Conservation (phyloP, 2,113 vertebrate species). For the Cariama cristata region DNA sequence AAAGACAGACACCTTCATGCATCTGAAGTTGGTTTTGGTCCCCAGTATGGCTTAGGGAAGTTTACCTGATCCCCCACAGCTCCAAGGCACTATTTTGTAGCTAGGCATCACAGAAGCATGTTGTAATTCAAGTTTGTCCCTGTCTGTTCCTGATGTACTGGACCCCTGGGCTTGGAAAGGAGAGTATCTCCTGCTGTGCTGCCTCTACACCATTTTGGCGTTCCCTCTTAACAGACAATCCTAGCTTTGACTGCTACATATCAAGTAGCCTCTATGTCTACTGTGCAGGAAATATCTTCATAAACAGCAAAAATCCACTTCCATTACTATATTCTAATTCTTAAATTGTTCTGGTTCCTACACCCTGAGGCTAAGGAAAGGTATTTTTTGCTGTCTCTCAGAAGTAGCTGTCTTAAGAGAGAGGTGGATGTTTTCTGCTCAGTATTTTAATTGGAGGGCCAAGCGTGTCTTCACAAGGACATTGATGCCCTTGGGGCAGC, state of each 20-base stretch:
- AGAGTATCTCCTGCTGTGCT: not conserved
- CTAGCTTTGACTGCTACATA: not conserved
- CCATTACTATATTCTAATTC: not conserved
- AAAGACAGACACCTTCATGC: not conserved
- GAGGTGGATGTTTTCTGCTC: not conserved
- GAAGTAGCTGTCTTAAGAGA: not conserved
- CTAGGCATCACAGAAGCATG: not conserved
- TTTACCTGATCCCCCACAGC: accelerated
- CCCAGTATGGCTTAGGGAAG: not conserved
- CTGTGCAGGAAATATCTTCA: not conserved
- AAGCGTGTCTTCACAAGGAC: not conserved
- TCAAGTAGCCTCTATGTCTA: not conserved
- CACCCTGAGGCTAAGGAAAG: not conserved
- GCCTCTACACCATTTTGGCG: not conserved
- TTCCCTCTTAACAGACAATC: not conserved
- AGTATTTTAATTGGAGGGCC: not conserved
- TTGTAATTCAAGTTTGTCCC: not conserved
- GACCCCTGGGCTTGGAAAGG: not conserved
- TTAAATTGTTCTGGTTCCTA: not conserved
- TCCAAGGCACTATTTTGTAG: not conserved
- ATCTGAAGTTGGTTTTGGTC: not conserved
- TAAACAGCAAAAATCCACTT: not conserved
- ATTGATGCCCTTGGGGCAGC: not conserved
- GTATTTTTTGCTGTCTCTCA: not conserved
- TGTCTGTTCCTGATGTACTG: not conserved